Percentiles rank a stretch among this genome's conserved stretches.
Evolutionary conservation across 2,797 vertebrate genomes (phyloP).

Genomic region (Scomberomorus guttatus): DNA sequence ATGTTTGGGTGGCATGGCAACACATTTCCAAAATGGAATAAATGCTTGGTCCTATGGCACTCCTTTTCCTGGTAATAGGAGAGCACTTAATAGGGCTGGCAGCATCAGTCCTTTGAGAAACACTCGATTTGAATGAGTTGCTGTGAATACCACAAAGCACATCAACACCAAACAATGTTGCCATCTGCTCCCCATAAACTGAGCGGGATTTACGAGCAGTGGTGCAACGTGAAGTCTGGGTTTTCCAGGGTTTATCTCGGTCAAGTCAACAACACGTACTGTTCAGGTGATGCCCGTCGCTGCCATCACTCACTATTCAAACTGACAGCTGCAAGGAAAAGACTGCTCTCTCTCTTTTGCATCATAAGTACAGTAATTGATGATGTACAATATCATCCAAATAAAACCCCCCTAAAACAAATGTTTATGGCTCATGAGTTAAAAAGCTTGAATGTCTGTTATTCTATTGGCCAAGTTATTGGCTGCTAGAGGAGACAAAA

Average conservation of each 20-base stretch:
- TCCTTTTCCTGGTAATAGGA: slow-evolving; percentile 55
- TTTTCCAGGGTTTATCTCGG: slow-evolving; percentile 56
- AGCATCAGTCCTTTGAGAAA: slow-evolving; percentile 56
- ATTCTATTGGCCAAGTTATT: neutral
- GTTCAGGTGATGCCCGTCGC: slow-evolving; percentile 49
- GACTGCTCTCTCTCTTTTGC: neutral
- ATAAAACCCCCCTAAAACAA: neutral
- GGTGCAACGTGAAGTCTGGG: slow-evolving; percentile 38
- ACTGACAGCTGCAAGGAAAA: slow-evolving; percentile 20
- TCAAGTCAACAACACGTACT: slow-evolving; percentile 36
- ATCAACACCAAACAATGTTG: slow-evolving; percentile 66
- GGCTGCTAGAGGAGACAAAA: slow-evolving; percentile 12
- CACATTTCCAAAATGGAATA: slow-evolving; percentile 72
- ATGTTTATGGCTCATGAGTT: neutral
- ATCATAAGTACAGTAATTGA: slow-evolving; percentile 10
- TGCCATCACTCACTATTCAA: slow-evolving; percentile 3
- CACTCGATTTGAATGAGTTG: slow-evolving; percentile 62
- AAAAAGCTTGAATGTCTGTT: slow-evolving; percentile 9
- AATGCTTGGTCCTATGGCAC: slow-evolving; percentile 58
- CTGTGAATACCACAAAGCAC: slow-evolving; percentile 54
- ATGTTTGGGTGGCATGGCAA: slow-evolving; percentile 70
- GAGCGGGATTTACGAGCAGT: slow-evolving; percentile 54
- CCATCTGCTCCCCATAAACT: slow-evolving; percentile 75
- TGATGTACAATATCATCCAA: neutral
- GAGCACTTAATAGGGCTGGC: slow-evolving; percentile 45